Conservation (phyloP, 1,140 invertebrate genomes). For the Saccostrea echinata region DNA sequence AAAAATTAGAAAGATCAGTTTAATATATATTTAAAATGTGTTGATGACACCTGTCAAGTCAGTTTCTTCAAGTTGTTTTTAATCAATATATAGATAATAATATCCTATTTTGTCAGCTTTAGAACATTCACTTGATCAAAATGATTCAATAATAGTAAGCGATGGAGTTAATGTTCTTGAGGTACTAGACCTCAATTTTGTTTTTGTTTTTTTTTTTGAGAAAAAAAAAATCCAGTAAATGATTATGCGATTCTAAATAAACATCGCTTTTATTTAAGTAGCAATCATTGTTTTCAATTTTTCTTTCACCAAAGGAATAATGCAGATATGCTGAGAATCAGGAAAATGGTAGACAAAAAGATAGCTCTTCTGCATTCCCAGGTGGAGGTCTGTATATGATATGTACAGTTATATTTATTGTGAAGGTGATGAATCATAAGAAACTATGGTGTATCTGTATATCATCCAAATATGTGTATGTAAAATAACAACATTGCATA, state of each 20-base stretch:
- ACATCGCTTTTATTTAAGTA: too few species aligned
- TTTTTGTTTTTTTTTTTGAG: background rate
- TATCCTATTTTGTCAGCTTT: background rate
- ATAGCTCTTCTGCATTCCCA: slow-evolving; percentile 67
- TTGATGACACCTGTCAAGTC: background rate
- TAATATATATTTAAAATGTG: background rate
- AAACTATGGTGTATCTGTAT: background rate
- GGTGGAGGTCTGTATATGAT: slow-evolving; percentile 65
- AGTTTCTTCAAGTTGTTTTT: background rate
- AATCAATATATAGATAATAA: background rate
- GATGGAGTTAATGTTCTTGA: slow-evolving; percentile 12
- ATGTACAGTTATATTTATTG: too few species aligned
- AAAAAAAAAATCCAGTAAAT: background rate
- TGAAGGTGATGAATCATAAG: background rate
- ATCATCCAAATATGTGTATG: background rate
- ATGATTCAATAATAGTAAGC: background rate
- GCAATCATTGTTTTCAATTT: background rate
- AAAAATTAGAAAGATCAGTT: background rate
- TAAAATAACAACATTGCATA: background rate
- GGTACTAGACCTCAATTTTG: background rate
- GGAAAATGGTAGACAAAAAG: slow-evolving; percentile 70
- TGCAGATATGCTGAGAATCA: slow-evolving; percentile 34
- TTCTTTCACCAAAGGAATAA: background rate
- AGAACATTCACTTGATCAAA: background rate
- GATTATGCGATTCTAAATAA: too few species aligned